These are phyloP conservation scores for Holcopasites calliopsidis DNA, from an alignment of 1,140 invertebrate species.

Conservation along the genomic window DNA sequence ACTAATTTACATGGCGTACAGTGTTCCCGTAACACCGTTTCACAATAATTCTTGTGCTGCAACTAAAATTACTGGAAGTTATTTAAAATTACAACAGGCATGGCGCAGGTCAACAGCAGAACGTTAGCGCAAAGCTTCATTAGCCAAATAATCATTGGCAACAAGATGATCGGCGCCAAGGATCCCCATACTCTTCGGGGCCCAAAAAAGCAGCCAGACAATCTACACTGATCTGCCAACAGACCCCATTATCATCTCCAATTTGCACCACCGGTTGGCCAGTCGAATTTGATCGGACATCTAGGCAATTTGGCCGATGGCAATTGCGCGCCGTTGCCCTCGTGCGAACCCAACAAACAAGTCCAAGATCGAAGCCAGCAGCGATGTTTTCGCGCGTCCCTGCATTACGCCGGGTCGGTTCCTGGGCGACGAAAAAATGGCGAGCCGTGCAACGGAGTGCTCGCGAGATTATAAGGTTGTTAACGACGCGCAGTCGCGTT, in stretches of 20 bases:
- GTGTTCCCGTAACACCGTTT: slow-evolving; percentile 24
- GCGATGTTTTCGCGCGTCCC: slow-evolving; percentile 22
- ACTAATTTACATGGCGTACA: slow-evolving; percentile 18
- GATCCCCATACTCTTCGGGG: too few species aligned
- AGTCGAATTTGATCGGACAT: slow-evolving; percentile 32
- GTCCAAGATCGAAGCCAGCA: too few species aligned
- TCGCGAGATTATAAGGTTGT: slow-evolving; percentile 37
- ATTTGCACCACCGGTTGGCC: slow-evolving; percentile 30
- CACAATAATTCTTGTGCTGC: too few species aligned
- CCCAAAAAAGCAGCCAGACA: too few species aligned
- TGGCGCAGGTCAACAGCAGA: too few species aligned
- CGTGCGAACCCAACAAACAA: too few species aligned
- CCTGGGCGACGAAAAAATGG: slow-evolving; percentile 8
- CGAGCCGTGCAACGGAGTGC: neutral
- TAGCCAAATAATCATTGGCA: neutral
- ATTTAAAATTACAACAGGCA: too few species aligned
- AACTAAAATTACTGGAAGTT: too few species aligned
- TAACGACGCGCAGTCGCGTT: slow-evolving; percentile 43
- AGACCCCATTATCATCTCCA: slow-evolving; percentile 19
- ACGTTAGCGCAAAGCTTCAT: too few species aligned
- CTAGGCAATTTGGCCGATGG: neutral
- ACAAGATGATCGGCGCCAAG: too few species aligned
- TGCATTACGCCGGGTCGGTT: slow-evolving; percentile 14
- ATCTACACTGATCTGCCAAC: too few species aligned
- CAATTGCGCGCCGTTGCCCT: neutral